phyloP scores from a whole-genome alignment of 2,113 vertebrate species.

The Pseudopipra pipra region DNA sequence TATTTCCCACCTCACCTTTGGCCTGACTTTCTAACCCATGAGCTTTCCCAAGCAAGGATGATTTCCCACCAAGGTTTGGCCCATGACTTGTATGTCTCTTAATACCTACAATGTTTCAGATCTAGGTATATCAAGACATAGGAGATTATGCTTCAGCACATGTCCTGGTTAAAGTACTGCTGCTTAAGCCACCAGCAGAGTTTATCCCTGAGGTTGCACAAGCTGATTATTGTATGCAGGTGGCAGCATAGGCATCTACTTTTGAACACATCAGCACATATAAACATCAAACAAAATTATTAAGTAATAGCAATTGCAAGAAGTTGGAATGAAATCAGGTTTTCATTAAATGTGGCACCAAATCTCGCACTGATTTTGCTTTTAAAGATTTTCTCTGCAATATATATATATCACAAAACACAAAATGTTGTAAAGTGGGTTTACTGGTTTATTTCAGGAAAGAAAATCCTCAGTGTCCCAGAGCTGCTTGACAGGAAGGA shows the following conservation, averaged over 20 bases:
- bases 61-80: neutral
- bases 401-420: neutral
- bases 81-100: neutral
- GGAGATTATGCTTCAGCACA: neutral
- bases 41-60: neutral
- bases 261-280: neutral
- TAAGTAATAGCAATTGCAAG: neutral
- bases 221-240: slow-evolving; percentile 37
- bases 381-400: neutral
- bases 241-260: slow-evolving; percentile 58
- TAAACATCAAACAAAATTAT: neutral
- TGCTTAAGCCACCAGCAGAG: neutral
- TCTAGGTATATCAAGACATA: neutral
- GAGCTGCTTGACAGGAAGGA: neutral
- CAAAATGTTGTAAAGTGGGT: neutral
- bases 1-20: neutral
- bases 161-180: neutral
- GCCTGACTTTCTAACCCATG: neutral
- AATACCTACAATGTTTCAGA: neutral
- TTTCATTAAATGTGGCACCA: neutral
- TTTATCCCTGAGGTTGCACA: slow-evolving; percentile 27
- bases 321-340: neutral
- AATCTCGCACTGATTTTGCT: neutral
- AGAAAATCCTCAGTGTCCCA: neutral
- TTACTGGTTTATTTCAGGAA: neutral